Evolutionary conservation across 1,140 invertebrate genomes (phyloP).

Genomic region (Nilaparvata lugens): DNA sequence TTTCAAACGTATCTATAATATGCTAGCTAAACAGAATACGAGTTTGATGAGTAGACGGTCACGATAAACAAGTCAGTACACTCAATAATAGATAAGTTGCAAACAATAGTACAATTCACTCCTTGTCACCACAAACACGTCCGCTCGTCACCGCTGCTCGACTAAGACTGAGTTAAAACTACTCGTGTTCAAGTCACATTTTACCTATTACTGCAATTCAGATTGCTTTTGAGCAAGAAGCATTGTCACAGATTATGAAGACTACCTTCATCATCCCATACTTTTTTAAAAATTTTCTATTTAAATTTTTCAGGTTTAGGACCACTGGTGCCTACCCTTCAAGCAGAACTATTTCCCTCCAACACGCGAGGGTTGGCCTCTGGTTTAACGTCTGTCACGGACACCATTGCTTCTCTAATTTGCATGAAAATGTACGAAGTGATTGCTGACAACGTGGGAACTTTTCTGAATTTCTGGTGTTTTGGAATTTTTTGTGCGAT

Average conservation of each 20-base stretch:
- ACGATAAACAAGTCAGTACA: too few relatives aligned
- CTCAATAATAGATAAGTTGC: too few relatives aligned
- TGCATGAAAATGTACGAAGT: slow-evolving; percentile 54
- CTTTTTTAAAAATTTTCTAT: not conserved
- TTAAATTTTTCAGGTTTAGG: not conserved
- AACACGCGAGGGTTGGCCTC: slow-evolving; percentile 37
- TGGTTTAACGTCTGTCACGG: slow-evolving; percentile 3
- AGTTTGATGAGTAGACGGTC: too few relatives aligned
- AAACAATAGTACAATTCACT: too few relatives aligned
- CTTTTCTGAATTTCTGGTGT: slow-evolving; percentile 63
- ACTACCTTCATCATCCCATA: not conserved
- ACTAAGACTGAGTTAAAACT: too few relatives aligned
- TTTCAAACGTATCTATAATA: too few relatives aligned
- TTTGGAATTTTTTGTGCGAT: slow-evolving; percentile 60
- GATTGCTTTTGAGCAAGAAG: not conserved
- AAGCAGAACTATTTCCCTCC: slow-evolving; percentile 37
- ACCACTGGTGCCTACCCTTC: not conserved
- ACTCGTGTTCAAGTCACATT: too few relatives aligned
- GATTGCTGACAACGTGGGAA: slow-evolving; percentile 45
- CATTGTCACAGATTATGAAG: not conserved
- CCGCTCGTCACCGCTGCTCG: too few relatives aligned
- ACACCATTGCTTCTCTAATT: slow-evolving; percentile 4
- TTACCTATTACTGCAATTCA: not conserved
- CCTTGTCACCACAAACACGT: too few relatives aligned
- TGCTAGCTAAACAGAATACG: too few relatives aligned